phyloP scores from a whole-genome alignment of 2,113 vertebrate genomes.

The Barbus barbus region DNA sequence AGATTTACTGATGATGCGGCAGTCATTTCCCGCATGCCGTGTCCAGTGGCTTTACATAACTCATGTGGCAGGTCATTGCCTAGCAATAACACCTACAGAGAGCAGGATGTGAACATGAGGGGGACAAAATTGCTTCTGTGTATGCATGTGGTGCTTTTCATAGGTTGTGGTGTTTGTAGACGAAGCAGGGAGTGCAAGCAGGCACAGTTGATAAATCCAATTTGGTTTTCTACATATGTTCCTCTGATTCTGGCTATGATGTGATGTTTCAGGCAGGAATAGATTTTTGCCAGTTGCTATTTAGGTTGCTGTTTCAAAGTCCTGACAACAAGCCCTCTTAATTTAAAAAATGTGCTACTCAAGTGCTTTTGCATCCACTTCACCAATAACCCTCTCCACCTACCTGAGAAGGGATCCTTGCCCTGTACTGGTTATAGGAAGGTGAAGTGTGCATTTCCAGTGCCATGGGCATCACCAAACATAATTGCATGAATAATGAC shows the following conservation, averaged over 20 bases:
- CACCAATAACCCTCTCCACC: not conserved
- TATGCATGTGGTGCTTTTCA: not conserved
- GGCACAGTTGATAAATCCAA: too few species aligned
- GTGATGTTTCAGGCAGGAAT: not conserved
- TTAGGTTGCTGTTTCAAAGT: not conserved
- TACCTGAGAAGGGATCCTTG: not conserved
- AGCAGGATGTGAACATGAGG: not conserved
- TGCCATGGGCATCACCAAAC: not conserved
- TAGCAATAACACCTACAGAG: slow-evolving; percentile 18
- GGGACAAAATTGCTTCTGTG: not conserved
- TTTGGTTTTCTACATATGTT: too few species aligned
- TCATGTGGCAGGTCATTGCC: not conserved
- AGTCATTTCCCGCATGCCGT: slow-evolving; percentile 17
- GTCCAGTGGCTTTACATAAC: slow-evolving; percentile 2
- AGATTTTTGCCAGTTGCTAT: slow-evolving; percentile 8
- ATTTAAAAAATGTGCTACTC: not conserved
- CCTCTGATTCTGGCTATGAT: not conserved
- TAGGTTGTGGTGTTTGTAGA: slow-evolving; percentile 14
- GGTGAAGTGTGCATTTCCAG: not conserved
- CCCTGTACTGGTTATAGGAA: not conserved
- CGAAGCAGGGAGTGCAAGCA: not conserved
- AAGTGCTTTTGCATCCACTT: slow-evolving; percentile 1
- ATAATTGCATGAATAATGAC: not conserved
- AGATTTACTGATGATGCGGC: slow-evolving; percentile 24
- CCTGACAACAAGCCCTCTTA: not conserved